Percentiles rank a stretch among this genome's conserved stretches.
Evolutionary conservation across 2,113 vertebrate species (phyloP).

Genomic region (Montifringilla adamsi): DNA sequence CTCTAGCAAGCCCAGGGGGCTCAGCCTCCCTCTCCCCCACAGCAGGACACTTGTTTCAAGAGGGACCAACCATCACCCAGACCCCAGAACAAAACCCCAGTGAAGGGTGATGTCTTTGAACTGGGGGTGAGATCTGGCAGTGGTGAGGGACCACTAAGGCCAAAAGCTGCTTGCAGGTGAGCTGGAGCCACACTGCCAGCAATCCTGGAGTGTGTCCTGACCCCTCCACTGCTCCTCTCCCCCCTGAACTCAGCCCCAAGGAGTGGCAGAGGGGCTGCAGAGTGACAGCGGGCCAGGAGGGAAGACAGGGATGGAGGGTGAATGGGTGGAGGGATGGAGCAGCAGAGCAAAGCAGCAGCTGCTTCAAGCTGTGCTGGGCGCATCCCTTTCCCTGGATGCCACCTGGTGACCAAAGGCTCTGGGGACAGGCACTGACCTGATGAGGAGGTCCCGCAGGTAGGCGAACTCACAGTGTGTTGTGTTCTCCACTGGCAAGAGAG

Average conservation of each 20-base stretch:
- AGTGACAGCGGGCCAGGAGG: neutral
- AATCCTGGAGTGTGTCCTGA: neutral
- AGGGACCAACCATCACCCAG: fast-evolving
- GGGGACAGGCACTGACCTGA: constrained; percentile 79
- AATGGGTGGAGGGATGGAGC: neutral
- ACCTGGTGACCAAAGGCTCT: neutral
- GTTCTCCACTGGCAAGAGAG: constrained; percentile 87
- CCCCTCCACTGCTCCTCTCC: neutral
- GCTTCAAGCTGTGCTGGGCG: neutral
- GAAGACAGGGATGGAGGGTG: neutral
- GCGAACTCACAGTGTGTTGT: constrained; percentile 97
- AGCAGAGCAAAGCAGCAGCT: neutral
- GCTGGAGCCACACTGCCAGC: neutral
- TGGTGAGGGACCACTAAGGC: neutral
- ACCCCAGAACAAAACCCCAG: fast-evolving
- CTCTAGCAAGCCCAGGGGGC: neutral
- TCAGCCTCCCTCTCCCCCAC: neutral
- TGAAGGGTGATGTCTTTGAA: neutral
- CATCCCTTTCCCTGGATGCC: neutral
- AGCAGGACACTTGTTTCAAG: neutral
- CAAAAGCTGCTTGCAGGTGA: neutral
- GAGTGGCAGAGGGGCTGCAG: neutral
- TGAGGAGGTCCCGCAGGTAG: constrained; percentile 95
- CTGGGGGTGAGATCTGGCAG: neutral
- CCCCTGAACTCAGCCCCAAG: neutral